A percentile compares a stretch with the other conserved stretches of the same genome.
These are phyloP conservation scores for Raja brachyura DNA, from an alignment of 2,113 vertebrate species.

Conservation along the genomic window DNA sequence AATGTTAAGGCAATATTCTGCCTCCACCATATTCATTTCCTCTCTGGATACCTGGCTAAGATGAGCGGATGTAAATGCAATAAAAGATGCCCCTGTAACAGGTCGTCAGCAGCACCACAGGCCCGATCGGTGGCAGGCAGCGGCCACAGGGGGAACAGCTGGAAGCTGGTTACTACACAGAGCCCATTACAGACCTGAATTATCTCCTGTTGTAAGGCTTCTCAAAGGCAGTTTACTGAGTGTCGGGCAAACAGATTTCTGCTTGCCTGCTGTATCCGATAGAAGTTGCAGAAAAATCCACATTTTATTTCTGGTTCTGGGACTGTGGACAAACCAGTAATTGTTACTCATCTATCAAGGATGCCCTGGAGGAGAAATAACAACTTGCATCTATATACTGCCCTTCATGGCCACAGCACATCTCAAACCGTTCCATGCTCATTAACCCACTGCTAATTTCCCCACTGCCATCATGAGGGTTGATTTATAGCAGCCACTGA, in stretches of 20 bases:
- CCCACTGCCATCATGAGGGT: too few species aligned
- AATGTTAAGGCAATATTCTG: neutral
- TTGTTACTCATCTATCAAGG: neutral
- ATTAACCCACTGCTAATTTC: too few species aligned
- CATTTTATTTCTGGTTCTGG: neutral
- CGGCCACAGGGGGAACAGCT: neutral
- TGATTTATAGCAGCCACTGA: too few species aligned
- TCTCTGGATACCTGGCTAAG: neutral
- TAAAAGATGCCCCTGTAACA: neutral
- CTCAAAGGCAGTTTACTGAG: neutral
- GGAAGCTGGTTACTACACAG: neutral
- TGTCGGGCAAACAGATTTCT: neutral
- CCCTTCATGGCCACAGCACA: neutral
- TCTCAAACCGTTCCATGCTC: neutral
- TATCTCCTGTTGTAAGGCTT: neutral
- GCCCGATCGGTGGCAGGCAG: neutral
- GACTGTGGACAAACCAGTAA: neutral
- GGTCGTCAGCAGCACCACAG: neutral
- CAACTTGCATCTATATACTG: neutral
- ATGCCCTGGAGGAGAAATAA: too few species aligned
- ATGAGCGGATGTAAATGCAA: neutral
- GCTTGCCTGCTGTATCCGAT: neutral
- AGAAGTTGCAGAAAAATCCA: neutral
- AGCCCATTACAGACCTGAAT: neutral
- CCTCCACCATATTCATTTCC: neutral